Evolutionary conservation across 2,113 vertebrate genomes (phyloP), one percentile per base, ranked within the genome.

Genomic region (Sclerurus mexicanus): DNA sequence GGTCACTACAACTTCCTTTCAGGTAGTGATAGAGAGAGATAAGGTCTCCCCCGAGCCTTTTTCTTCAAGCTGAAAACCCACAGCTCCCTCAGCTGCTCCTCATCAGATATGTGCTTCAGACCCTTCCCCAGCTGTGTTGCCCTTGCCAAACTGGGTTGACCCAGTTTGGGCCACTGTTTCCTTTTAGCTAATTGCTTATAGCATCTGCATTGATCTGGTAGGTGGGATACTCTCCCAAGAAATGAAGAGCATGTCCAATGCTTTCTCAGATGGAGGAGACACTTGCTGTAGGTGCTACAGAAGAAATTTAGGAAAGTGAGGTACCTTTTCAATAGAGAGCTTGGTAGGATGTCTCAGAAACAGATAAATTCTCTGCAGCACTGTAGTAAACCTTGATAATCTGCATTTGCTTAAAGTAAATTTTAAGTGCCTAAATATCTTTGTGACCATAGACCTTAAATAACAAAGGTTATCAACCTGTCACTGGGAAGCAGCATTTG

Each of bases 191-290:
- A 10, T 50, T 53, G 30, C 49, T 73, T 42, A 14, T 9, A 63
- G 37, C 40, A 42, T 53, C 39, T 64, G 27, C 60, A 53, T 20
- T 64, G n/a, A 46, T 18, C 42, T 78, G 47, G 42, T 11, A 46
- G 30, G 25, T 74, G 62, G 73, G 27, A 64, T 52, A 20, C 30
- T 84, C 42, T 87, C 33, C 25, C 33, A 78, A 24, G 30, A 63
- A 87, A 22, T 3, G 2, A 52, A 76, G 15, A 63, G 27, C 25
- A 52, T 0, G 0, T 59, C 14, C 39, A 46, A 13, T 5, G 23
- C 27, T 46, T 78, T 73, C 59, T 83, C 35, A 62, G 30, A 25
- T 30, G 40, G 30, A 83, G 59, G 22, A 63, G 47, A 62, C 27
- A 40, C 3, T 12, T 49, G 23, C 28, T 71, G 5, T 44, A 16